Evolutionary conservation across 2,888 invertebrate species (phyloP).

Genomic region (Acrobasis repandana): DNA sequence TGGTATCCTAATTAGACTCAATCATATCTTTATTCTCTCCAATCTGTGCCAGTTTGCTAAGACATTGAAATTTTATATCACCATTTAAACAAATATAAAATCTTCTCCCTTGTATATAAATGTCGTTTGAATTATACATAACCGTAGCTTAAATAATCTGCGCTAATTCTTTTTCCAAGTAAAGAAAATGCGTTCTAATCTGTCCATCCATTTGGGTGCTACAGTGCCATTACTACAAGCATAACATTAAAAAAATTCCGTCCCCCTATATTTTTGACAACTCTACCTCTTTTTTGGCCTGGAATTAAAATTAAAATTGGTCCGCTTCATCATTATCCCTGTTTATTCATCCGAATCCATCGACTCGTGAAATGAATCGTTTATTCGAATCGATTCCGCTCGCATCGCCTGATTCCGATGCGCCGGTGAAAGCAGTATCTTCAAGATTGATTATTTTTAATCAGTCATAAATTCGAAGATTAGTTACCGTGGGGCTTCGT

Average conservation of each 20-base stretch:
- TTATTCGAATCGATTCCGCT: slow-evolving; percentile 47
- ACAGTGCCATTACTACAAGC: no score
- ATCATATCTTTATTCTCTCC: background rate
- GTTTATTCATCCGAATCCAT: slow-evolving; percentile 32
- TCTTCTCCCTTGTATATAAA: no score
- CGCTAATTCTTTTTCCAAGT: background rate
- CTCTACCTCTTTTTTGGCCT: no score
- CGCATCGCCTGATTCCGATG: slow-evolving; percentile 41
- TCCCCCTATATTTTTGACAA: no score
- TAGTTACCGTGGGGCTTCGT: background rate
- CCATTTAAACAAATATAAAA: no score
- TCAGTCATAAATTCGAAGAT: background rate
- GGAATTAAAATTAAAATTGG: background rate
- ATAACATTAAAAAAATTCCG: no score
- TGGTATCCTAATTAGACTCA: slow-evolving; percentile 9
- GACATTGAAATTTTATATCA: no score
- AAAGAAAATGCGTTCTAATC: no score
- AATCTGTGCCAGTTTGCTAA: background rate
- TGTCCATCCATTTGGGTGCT: no score
- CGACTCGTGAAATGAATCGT: slow-evolving; percentile 52
- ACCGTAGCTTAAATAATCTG: no score
- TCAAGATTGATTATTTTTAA: slow-evolving; percentile 18
- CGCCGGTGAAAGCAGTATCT: slow-evolving; percentile 43
- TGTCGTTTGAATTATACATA: no score
- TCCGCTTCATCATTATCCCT: background rate